Conservation (phyloP, 2,113 vertebrate species). For the Colius striatus region DNA sequence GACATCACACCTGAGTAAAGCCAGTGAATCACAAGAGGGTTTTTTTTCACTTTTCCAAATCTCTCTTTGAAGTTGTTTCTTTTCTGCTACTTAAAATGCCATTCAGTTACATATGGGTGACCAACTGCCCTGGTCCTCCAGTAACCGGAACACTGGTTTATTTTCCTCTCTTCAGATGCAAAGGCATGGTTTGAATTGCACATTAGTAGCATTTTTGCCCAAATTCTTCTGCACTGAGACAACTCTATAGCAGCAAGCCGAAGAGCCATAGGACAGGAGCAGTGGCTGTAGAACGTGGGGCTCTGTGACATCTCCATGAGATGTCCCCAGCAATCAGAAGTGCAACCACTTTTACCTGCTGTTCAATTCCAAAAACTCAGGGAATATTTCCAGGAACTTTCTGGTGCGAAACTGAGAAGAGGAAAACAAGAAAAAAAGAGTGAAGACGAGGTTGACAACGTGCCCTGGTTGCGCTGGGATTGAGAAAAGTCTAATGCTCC, state of each 20-base stretch:
- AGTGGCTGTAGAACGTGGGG: background rate
- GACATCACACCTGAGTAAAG: background rate
- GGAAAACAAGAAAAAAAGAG: background rate
- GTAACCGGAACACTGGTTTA: background rate
- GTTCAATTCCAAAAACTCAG: background rate
- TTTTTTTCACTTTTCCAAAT: background rate
- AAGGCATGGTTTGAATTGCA: background rate
- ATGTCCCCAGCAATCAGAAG: background rate
- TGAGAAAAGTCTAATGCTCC: background rate
- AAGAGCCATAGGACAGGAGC: slow-evolving; percentile 14
- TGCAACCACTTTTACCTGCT: background rate
- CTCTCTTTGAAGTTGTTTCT: background rate
- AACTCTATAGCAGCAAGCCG: background rate
- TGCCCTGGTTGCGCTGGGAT: background rate
- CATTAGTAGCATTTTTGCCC: background rate
- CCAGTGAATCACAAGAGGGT: background rate
- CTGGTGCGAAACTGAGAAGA: background rate
- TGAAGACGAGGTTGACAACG: background rate
- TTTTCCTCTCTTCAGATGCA: background rate
- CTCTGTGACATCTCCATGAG: background rate
- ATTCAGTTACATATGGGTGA: background rate
- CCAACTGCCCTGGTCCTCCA: background rate
- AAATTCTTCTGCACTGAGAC: background rate
- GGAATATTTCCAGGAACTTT: background rate
- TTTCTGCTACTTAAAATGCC: background rate